A percentile compares a stretch with the other conserved stretches of the same genome.
phyloP scores from a whole-genome alignment of 2,888 invertebrate genomes.

The Ptilodon capucinus region DNA sequence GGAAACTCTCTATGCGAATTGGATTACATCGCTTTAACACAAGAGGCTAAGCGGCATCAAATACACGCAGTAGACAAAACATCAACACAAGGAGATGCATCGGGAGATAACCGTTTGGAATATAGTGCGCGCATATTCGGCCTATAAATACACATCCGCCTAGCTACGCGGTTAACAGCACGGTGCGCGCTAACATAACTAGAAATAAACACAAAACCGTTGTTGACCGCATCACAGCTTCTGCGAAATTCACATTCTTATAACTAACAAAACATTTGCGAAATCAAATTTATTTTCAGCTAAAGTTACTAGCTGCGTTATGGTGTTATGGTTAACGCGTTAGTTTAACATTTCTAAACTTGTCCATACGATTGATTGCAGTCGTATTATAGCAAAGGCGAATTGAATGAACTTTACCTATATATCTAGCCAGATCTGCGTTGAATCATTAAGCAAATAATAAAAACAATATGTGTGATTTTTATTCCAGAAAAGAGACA shows the following conservation, averaged over 20 bases:
- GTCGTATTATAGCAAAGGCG: neutral
- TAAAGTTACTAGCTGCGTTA: slow-evolving; percentile 10
- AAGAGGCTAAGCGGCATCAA: neutral
- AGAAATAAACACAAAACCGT: slow-evolving; percentile 28
- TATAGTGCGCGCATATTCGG: slow-evolving; percentile 28
- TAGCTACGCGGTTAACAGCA: slow-evolving; percentile 36
- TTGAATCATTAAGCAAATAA: neutral
- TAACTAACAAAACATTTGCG: slow-evolving; percentile 22
- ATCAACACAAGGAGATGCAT: slow-evolving; percentile 3
- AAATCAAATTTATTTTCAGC: slow-evolving; percentile 29
- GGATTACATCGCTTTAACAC: neutral
- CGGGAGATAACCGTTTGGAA: slow-evolving; percentile 15
- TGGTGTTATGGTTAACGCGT: slow-evolving; percentile 3
- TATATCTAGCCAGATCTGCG: neutral
- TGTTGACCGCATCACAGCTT: slow-evolving; percentile 34
- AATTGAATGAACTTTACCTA: neutral
- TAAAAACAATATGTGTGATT: slow-evolving; percentile 6
- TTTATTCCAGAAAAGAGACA: slow-evolving; percentile 69
- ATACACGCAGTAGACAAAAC: neutral
- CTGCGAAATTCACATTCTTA: slow-evolving; percentile 39
- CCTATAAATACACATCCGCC: slow-evolving; percentile 51
- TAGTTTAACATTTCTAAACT: neutral
- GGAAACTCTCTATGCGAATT: neutral
- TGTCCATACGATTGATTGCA: neutral
- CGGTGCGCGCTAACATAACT: slow-evolving; percentile 34